Evolutionary conservation across 2,113 vertebrate genomes (phyloP).

Genomic region (Phaetusa simplex): DNA sequence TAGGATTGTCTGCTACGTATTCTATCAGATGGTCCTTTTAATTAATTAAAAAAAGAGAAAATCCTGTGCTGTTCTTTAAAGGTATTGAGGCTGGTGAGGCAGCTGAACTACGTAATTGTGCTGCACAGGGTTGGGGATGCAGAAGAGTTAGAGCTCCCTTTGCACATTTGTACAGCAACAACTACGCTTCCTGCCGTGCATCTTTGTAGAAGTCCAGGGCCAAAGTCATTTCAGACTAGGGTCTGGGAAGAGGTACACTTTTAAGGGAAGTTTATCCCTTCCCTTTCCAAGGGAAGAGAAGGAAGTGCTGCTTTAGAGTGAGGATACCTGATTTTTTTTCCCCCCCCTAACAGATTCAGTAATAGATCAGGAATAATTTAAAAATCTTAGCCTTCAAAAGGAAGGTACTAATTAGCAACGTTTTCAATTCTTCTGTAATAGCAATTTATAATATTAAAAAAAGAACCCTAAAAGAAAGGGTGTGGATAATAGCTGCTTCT

Average conservation of each 20-base stretch:
- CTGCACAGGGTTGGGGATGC: background rate
- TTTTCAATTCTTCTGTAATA: constrained; percentile 9
- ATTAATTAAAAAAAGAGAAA: background rate
- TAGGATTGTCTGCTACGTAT: background rate
- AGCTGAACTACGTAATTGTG: background rate
- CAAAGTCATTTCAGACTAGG: background rate
- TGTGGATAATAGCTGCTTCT: constrained; percentile 32
- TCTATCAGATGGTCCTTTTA: background rate
- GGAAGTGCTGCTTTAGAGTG: background rate
- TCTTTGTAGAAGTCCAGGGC: background rate
- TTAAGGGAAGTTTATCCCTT: background rate
- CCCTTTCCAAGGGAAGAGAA: background rate
- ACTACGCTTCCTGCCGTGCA: fast-evolving
- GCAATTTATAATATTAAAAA: background rate
- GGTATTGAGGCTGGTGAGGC: background rate
- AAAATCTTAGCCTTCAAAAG: background rate
- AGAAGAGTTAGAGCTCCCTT: background rate
- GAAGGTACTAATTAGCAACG: background rate
- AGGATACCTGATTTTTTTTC: background rate
- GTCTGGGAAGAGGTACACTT: background rate
- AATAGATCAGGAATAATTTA: background rate
- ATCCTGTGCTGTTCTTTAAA: background rate
- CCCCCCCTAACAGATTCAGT: background rate
- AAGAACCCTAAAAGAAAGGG: background rate
- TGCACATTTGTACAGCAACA: background rate